Base-by-base conservation (phyloP, 2,888 invertebrate genomes). In the Drosophila parthenogenetica region DNA sequence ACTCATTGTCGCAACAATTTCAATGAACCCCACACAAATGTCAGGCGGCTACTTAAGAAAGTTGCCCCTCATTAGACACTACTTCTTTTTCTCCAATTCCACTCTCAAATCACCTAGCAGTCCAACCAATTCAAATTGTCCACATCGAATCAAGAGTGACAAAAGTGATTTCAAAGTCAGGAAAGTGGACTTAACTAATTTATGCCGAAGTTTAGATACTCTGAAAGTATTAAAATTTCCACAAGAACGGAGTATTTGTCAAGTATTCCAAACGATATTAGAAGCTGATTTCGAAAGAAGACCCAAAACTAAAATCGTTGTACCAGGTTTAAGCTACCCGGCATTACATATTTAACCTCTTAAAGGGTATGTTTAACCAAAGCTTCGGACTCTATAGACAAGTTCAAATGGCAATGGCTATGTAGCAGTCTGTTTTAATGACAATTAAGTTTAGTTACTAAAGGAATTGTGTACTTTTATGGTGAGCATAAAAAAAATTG, bases 371-470 rank as follows among this genome's bases (percentile, higher is more conserved):
- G 13, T 5, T 29, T 29, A 29, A 35, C 1, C 13, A 35, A 35
- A 35, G 35, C 13, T 11, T 49, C n/a, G 29, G 8, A 2, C 59
- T 64, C 40, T 49, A 29, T 29, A 64, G 63, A 64, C 69, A 69
- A 69, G 77, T 85, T 82, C 85, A 80, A 85, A 82, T 79, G 76
- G 67, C 69, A 80, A 68, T 68, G 75, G 65, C 81, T 81, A 58
- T 66, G 51, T 64, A 50, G 55, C 61, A 50, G 42, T 53, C 32
- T 35, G 53, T 55, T 65, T 71, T 60, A 67, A 69, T 70, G 75
- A 58, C 61, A 63, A 80, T 68, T 82, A 67, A 74, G 67, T 66
- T 74, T 50, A 60, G 46, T 53, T 62, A 53, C 69, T 45, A 51
- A 25, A 19, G 64, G 49, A 10, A 54, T 49, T 53, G 49, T 58